Percentiles rank a stretch among this genome's conserved stretches.
Conservation (phyloP, 2,797 vertebrate genomes). For the Numenius phaeopus region DNA sequence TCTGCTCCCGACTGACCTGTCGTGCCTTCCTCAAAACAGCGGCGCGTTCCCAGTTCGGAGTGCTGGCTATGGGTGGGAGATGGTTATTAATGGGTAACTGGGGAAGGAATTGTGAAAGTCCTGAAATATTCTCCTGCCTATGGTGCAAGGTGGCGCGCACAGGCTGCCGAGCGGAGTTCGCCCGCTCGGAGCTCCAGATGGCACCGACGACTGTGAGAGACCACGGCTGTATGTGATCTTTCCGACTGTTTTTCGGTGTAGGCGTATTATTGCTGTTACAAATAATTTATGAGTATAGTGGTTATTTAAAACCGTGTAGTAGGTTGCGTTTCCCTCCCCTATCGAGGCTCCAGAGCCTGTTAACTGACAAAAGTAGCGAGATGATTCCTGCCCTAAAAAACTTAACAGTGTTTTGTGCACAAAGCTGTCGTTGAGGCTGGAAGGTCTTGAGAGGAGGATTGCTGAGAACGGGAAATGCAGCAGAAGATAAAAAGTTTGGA, state of each 20-base stretch:
- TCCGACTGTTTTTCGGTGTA: constrained; percentile 39
- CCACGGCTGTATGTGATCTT: neutral
- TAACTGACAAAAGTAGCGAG: constrained; percentile 22
- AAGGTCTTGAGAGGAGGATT: constrained; percentile 32
- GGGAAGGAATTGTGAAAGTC: neutral
- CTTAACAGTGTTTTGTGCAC: constrained; percentile 15
- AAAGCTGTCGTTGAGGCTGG: neutral
- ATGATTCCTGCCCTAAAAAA: constrained; percentile 43
- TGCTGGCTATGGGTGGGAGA: neutral
- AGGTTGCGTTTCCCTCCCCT: constrained; percentile 27
- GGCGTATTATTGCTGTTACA: constrained; percentile 55
- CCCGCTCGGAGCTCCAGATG: neutral
- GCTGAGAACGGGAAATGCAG: neutral
- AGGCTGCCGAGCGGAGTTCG: neutral
- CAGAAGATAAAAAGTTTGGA: constrained; percentile 5
- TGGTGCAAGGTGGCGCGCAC: neutral
- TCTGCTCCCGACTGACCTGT: neutral
- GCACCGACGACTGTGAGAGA: constrained; percentile 27
- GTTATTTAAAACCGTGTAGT: constrained; percentile 61
- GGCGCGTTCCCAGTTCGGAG: neutral
- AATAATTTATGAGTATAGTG: constrained; percentile 52
- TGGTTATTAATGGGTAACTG: neutral
- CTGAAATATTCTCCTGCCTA: neutral
- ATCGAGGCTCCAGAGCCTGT: constrained; percentile 13
- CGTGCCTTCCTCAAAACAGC: neutral